These are phyloP conservation scores for Spilarctia lutea DNA, from an alignment of 2,888 invertebrate genomes.

Conservation along the genomic window DNA sequence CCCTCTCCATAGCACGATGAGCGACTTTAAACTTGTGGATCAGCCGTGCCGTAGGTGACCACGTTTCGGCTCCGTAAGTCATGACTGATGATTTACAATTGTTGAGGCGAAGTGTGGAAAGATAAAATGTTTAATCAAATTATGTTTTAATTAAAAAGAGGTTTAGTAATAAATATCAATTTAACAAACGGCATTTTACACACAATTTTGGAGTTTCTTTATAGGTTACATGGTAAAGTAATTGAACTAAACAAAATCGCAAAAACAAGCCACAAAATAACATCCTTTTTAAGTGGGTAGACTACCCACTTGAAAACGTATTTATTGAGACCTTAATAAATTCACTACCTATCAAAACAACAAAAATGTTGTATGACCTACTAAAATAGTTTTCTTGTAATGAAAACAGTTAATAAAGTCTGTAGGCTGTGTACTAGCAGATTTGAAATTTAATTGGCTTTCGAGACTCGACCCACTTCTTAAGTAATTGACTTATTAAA, in stretches of 20 bases:
- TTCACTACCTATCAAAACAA: neutral
- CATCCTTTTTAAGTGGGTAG: neutral
- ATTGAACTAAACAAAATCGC: neutral
- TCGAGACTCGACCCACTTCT: slow-evolving; percentile 18
- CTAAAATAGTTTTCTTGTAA: slow-evolving; percentile 11
- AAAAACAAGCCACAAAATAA: neutral
- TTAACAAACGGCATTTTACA: neutral
- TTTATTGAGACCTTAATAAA: neutral
- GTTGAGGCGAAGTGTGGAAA: too few relatives aligned
- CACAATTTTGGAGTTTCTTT: neutral
- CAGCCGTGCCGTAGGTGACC: too few relatives aligned
- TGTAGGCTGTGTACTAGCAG: slow-evolving; percentile 14
- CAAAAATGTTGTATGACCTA: neutral
- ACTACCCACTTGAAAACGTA: neutral
- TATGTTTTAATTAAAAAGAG: neutral
- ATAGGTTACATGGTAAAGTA: neutral
- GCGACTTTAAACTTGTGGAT: too few relatives aligned
- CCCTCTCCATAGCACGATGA: too few relatives aligned
- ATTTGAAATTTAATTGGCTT: slow-evolving; percentile 26
- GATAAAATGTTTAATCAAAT: neutral
- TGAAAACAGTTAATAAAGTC: slow-evolving; percentile 20
- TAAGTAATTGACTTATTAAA: slow-evolving; percentile 31
- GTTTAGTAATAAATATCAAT: neutral
- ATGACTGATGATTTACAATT: too few relatives aligned
- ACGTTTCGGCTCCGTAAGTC: too few relatives aligned